Percentiles rank a stretch among this genome's conserved stretches.
Conservation (phyloP, 2,888 invertebrate species). For the Rhogogaster chlorosoma region DNA sequence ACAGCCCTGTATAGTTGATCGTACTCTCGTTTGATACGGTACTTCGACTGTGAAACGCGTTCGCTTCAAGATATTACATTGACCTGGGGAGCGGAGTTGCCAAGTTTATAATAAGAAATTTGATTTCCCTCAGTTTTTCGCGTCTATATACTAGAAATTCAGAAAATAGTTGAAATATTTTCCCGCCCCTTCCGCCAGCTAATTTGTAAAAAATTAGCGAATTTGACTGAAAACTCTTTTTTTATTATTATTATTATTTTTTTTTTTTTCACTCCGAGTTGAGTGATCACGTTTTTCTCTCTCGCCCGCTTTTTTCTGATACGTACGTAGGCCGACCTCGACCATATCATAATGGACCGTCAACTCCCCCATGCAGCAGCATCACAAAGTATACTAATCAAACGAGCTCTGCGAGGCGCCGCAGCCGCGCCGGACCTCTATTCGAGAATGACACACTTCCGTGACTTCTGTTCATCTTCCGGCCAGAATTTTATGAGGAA, state of each 20-base stretch:
- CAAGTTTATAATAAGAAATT: slow-evolving; percentile 11
- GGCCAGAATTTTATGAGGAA: not conserved
- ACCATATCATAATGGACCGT: not conserved
- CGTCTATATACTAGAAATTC: not conserved
- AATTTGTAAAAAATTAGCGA: not conserved
- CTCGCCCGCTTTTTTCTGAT: not conserved
- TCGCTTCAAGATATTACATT: slow-evolving; percentile 27
- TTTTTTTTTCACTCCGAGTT: not conserved
- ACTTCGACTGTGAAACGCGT: slow-evolving; percentile 29
- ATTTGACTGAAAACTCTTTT: not conserved
- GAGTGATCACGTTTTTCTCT: not conserved
- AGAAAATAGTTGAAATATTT: not conserved
- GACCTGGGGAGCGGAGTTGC: slow-evolving; percentile 36
- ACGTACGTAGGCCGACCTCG: not conserved
- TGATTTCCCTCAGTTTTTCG: not conserved
- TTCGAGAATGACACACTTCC: slow-evolving; percentile 34
- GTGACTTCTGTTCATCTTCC: slow-evolving; percentile 38
- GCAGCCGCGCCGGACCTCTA: not conserved
- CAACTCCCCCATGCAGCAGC: not conserved
- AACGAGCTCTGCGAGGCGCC: not conserved
- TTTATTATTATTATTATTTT: not conserved
- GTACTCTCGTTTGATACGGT: slow-evolving; percentile 46
- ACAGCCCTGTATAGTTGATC: slow-evolving; percentile 39
- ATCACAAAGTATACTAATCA: slow-evolving; percentile 30
- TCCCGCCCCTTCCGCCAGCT: too few relatives aligned